phyloP scores from a whole-genome alignment of 2,797 vertebrate species.

The Protosalanx chinensis region DNA sequence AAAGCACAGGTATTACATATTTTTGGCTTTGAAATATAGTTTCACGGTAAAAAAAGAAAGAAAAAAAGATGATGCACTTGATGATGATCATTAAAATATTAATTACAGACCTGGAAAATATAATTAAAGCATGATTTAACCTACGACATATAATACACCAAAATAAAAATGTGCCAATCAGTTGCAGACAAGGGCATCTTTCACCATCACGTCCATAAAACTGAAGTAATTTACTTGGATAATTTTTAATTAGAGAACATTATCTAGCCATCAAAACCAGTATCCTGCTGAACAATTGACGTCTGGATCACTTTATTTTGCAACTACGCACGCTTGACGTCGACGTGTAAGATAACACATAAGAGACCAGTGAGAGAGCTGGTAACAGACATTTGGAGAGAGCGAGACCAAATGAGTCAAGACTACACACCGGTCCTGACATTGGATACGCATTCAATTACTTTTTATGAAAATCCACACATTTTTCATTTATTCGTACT shows the following conservation, averaged over 20 bases:
- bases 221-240: no score
- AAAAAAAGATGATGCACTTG: no score
- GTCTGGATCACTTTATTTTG: not conserved
- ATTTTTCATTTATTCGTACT: not conserved
- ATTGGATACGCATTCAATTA: not conserved
- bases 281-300: not conserved
- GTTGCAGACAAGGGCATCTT: no score
- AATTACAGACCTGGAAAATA: no score
- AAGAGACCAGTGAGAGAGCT: constrained; percentile 6
- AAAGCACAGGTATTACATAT: no score
- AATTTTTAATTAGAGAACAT: not conserved
- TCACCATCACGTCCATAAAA: no score
- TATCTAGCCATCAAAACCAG: not conserved
- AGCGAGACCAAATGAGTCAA: constrained; percentile 1
- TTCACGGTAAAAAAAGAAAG: no score
- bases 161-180: no score
- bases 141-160: no score
- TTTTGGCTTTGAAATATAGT: no score
- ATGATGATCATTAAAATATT: no score
- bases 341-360: constrained; percentile 23
- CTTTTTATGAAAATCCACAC: not conserved
- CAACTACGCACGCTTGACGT: constrained; percentile 58
- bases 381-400: constrained; percentile 21
- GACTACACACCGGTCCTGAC: not conserved
- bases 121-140: no score